These are phyloP conservation scores for Babyrousa celebensis DNA, from an alignment of 2,797 vertebrate genomes.

Conservation along the genomic window DNA sequence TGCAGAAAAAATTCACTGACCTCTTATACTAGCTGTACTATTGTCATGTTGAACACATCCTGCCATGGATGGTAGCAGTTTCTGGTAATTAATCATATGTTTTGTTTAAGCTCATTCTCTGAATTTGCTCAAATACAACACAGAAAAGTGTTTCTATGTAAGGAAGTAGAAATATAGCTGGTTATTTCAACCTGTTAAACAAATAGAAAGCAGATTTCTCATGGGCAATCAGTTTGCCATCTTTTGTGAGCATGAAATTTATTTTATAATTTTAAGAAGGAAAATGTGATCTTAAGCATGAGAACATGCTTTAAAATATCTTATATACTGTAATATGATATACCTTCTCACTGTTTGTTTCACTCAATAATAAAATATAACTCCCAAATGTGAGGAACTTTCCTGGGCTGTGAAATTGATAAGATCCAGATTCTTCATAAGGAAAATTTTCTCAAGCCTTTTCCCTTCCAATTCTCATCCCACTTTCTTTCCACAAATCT, in stretches of 20 bases:
- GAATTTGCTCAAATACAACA: background rate
- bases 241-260: constrained; percentile 67
- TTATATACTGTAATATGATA: constrained; percentile 49
- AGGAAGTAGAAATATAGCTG: background rate
- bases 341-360: constrained; percentile 60
- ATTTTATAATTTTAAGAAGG: constrained; percentile 70
- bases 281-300: constrained; percentile 73
- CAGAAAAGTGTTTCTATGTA: background rate
- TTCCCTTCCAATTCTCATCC: background rate
- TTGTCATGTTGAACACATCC: background rate
- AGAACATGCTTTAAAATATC: constrained; percentile 13
- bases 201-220: constrained; percentile 74
- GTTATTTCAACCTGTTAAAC: background rate
- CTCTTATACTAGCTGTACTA: background rate
- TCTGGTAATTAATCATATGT: constrained; percentile 12
- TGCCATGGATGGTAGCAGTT: background rate
- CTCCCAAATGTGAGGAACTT: constrained; percentile 69
- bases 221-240: constrained; percentile 58
- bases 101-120: constrained; percentile 29
- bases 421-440: constrained; percentile 55
- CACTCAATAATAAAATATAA: constrained; percentile 75
- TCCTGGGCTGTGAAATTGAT: constrained; percentile 65
- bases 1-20: background rate
- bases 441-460: constrained; percentile 50
- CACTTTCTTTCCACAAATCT: constrained; percentile 50